Percentiles rank a stretch among this genome's conserved stretches.
Conservation (phyloP, 23 tunicate species). For the Phallusia fumigata region DNA sequence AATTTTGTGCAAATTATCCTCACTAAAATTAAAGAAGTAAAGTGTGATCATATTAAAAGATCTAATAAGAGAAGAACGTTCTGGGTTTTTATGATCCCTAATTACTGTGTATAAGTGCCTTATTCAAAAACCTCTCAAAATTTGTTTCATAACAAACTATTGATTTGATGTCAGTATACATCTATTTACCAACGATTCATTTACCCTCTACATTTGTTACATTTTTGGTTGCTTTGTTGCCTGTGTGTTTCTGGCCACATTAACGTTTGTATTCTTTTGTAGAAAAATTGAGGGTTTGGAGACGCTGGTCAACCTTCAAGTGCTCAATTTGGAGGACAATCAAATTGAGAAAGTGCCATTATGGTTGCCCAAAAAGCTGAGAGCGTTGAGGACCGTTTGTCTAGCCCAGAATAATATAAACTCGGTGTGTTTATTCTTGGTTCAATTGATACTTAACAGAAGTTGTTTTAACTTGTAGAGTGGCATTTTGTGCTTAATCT, state of each 20-base stretch:
- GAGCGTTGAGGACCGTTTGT: constrained; percentile 50
- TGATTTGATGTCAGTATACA: too few species aligned
- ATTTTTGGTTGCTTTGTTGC: background rate
- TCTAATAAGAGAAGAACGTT: too few species aligned
- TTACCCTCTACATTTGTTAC: background rate
- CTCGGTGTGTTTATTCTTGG: constrained; percentile 49
- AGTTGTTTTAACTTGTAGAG: too few species aligned
- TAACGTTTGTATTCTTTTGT: background rate
- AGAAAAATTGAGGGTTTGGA: constrained; percentile 94
- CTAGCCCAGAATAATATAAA: constrained; percentile 76
- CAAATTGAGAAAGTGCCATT: constrained; percentile 69
- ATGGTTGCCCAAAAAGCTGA: constrained; percentile 82
- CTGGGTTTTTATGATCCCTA: too few species aligned
- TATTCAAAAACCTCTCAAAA: too few species aligned
- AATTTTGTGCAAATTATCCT: too few species aligned
- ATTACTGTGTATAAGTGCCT: too few species aligned
- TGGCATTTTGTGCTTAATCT: too few species aligned
- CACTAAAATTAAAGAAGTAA: too few species aligned
- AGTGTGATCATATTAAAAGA: too few species aligned
- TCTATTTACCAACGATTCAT: background rate
- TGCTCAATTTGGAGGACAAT: constrained; percentile 75
- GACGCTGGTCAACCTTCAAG: constrained; percentile 67
- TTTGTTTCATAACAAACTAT: too few species aligned
- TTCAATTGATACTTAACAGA: too few species aligned
- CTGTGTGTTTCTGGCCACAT: background rate